These are phyloP conservation scores for Siphamia tubifer DNA, from an alignment of 2,113 vertebrate genomes.

Conservation along the genomic window DNA sequence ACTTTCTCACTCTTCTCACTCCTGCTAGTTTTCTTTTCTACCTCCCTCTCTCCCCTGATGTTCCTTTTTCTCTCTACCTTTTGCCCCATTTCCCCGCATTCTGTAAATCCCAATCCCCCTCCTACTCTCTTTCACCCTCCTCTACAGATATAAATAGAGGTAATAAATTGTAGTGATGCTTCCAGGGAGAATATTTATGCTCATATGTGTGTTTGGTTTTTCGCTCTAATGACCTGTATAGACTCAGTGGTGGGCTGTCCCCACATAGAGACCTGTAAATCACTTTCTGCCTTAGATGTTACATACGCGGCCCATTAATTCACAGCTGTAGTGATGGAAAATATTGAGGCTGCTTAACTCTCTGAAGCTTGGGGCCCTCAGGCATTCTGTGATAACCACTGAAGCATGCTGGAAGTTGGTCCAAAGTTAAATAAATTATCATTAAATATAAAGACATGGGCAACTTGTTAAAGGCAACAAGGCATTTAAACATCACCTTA, in stretches of 20 bases:
- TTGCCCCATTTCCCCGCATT: constrained; percentile 32
- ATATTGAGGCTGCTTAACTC: constrained; percentile 9
- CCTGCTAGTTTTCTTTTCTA: background rate
- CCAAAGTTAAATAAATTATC: constrained; percentile 15
- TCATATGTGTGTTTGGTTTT: constrained; percentile 26
- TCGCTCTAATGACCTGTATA: constrained; percentile 22
- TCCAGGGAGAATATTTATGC: constrained; percentile 25
- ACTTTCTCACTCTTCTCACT: background rate
- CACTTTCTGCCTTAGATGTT: background rate
- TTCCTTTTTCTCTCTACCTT: background rate
- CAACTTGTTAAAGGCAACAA: background rate
- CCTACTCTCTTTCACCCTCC: constrained; percentile 4
- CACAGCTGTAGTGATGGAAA: constrained; percentile 18
- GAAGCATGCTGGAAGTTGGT: background rate
- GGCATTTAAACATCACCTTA: background rate
- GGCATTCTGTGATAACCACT: constrained; percentile 1
- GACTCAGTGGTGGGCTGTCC: constrained; percentile 12
- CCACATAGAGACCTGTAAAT: constrained; percentile 10
- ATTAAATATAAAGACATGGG: background rate
- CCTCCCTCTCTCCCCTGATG: background rate
- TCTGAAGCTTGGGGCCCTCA: constrained; percentile 17
- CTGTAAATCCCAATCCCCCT: constrained; percentile 5
- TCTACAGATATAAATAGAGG: constrained; percentile 55
- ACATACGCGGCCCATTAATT: constrained; percentile 22
- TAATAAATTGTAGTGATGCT: constrained; percentile 41